phyloP scores from a whole-genome alignment of 2,888 invertebrate species.

The Sialis fuliginosa region DNA sequence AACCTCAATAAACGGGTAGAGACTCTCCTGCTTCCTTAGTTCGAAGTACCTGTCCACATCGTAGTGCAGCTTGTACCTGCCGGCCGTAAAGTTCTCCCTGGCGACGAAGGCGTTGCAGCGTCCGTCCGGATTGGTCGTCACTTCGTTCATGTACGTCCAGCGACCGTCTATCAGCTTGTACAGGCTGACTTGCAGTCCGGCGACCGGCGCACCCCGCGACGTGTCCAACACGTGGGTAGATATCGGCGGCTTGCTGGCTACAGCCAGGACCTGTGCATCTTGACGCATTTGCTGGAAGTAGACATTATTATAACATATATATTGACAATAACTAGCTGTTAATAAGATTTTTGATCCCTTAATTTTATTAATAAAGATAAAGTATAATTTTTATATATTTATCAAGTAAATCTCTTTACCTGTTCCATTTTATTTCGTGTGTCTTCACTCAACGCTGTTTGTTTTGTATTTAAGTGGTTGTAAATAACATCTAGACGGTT shows the following conservation, averaged over 20 bases:
- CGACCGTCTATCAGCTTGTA: slow-evolving; percentile 42
- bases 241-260: slow-evolving; percentile 31
- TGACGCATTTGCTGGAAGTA: slow-evolving; percentile 12
- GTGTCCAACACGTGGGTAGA: slow-evolving; percentile 63
- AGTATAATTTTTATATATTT: too few relatives aligned
- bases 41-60: slow-evolving; percentile 56
- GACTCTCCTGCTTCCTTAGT: slow-evolving; percentile 34
- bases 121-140: slow-evolving; percentile 45
- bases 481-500: background rate
- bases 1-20: slow-evolving; percentile 65
- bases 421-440: too few relatives aligned
- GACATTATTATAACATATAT: background rate
- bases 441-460: too few relatives aligned
- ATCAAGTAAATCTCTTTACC: too few relatives aligned
- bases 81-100: slow-evolving; percentile 37
- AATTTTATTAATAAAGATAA: too few relatives aligned
- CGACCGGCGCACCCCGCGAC: slow-evolving; percentile 45
- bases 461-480: background rate
- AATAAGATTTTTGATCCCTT: too few relatives aligned
- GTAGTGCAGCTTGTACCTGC: slow-evolving; percentile 57
- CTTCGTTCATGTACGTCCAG: slow-evolving; percentile 50
- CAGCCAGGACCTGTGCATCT: slow-evolving; percentile 6
- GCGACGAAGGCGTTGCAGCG: slow-evolving; percentile 43
- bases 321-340: too few relatives aligned
- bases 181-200: slow-evolving; percentile 45